A percentile compares a stretch with the other conserved stretches of the same genome.
Conservation (phyloP, 2,888 invertebrate species). For the Lypha dubia region DNA sequence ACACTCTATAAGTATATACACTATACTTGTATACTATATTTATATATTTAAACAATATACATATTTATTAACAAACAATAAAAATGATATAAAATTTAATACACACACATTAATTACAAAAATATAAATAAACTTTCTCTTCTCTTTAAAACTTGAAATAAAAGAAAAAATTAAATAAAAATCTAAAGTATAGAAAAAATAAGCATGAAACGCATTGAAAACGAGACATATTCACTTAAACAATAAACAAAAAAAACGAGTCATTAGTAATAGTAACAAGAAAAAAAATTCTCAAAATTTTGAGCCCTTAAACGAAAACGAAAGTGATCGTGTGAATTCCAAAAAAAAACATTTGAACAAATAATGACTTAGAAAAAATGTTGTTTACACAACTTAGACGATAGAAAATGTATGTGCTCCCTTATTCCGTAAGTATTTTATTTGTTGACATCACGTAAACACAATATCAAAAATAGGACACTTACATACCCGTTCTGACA, state of each 20-base stretch:
- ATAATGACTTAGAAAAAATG: too few relatives aligned
- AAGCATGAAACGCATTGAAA: constrained; percentile 32
- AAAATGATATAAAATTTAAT: constrained; percentile 25
- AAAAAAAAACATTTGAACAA: not conserved
- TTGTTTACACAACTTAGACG: too few relatives aligned
- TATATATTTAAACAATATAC: constrained; percentile 46
- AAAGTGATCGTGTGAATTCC: not conserved
- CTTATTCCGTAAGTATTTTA: too few relatives aligned
- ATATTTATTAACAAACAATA: constrained; percentile 51
- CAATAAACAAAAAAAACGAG: not conserved
- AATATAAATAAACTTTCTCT: constrained; percentile 67
- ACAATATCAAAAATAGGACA: too few relatives aligned
- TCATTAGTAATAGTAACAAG: not conserved
- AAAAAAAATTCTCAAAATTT: not conserved
- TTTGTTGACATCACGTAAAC: too few relatives aligned
- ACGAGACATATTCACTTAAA: not conserved
- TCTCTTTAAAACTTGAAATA: constrained; percentile 67
- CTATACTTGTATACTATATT: constrained; percentile 26
- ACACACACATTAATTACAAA: constrained; percentile 32
- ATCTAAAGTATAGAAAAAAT: constrained; percentile 1
- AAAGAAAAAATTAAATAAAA: constrained; percentile 32
- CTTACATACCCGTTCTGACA: too few relatives aligned
- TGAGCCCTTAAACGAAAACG: not conserved
- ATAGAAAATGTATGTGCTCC: too few relatives aligned
- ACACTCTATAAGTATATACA: constrained; percentile 48